Conservation (phyloP, 2,797 vertebrate genomes). For the Cichlasoma orientale region DNA sequence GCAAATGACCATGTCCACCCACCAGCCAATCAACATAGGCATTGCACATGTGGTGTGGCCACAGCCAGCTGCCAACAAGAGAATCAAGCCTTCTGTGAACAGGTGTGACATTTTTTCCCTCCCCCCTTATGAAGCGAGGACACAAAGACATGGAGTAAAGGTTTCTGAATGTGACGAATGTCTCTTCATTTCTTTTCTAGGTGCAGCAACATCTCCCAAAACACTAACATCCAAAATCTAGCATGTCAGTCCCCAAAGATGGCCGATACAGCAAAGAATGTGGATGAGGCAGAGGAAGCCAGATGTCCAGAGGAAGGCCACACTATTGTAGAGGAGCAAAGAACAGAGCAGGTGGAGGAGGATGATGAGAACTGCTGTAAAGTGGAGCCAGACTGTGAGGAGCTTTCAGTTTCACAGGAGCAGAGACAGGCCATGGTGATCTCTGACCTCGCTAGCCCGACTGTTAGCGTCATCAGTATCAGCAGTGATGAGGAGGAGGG, state of each 20-base stretch:
- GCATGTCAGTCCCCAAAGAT: conserved; percentile 93
- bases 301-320: conserved; percentile 79
- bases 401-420: conserved; percentile 78
- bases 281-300: conserved; percentile 79
- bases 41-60: conserved; percentile 99
- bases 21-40: conserved; percentile 97
- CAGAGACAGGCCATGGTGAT: conserved; percentile 91
- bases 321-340: conserved; percentile 79
- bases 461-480: conserved; percentile 95
- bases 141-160: neutral
- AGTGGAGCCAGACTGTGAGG: conserved; percentile 81
- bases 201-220: conserved; percentile 88
- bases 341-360: conserved; percentile 67
- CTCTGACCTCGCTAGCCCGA: conserved; percentile 88
- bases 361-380: conserved; percentile 80
- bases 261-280: conserved; percentile 86
- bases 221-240: conserved; percentile 89
- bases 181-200: conserved; percentile 2
- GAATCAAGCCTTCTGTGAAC: conserved; percentile 91
- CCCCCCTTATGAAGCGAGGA: neutral
- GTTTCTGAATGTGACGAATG: neutral
- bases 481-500: conserved; percentile 89
- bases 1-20: conserved; percentile 95
- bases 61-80: conserved; percentile 91
- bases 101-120: conserved; percentile 80